A percentile compares a stretch with the other conserved stretches of the same genome.
Evolutionary conservation across 2,113 vertebrate species (phyloP).

Genomic region (Romanogobio albipinnatus): DNA sequence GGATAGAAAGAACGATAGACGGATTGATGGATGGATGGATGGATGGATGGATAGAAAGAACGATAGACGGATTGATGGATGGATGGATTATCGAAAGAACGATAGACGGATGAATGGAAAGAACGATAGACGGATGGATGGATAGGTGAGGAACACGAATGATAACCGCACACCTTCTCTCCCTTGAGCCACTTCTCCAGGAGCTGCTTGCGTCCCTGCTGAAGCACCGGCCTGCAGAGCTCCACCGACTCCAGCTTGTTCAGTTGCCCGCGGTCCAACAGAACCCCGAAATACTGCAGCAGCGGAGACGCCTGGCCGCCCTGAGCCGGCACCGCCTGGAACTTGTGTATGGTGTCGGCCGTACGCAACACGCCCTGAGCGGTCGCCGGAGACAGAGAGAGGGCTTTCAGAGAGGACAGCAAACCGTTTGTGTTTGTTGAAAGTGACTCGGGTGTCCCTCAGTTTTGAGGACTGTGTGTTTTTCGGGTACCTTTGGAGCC

Average conservation of each 20-base stretch:
- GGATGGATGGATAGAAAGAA: too few relatives aligned
- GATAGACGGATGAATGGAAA: too few relatives aligned
- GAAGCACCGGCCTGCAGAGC: conserved; percentile 87
- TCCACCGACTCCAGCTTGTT: conserved; percentile 92
- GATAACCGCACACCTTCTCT: conserved; percentile 80
- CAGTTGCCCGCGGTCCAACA: conserved; percentile 90
- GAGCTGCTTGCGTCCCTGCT: conserved; percentile 90
- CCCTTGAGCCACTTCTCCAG: conserved; percentile 95
- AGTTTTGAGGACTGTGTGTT: neutral
- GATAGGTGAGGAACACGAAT: too few relatives aligned
- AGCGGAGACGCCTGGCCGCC: conserved; percentile 89
- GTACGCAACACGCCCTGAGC: conserved; percentile 86
- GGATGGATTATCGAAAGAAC: too few relatives aligned
- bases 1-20: too few relatives aligned
- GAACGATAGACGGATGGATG: too few relatives aligned
- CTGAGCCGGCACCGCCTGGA: conserved; percentile 88
- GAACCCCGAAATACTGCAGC: conserved; percentile 91
- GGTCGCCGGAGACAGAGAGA: too few relatives aligned
- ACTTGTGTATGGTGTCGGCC: conserved; percentile 87
- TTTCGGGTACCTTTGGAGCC: conserved; percentile 84
- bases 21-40: too few relatives aligned
- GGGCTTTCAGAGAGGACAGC: too few relatives aligned
- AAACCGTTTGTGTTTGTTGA: too few relatives aligned
- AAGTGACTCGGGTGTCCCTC: too few relatives aligned
- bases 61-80: too few relatives aligned